phyloP scores from a whole-genome alignment of 1,140 invertebrate genomes.

The Eciton burchellii region DNA sequence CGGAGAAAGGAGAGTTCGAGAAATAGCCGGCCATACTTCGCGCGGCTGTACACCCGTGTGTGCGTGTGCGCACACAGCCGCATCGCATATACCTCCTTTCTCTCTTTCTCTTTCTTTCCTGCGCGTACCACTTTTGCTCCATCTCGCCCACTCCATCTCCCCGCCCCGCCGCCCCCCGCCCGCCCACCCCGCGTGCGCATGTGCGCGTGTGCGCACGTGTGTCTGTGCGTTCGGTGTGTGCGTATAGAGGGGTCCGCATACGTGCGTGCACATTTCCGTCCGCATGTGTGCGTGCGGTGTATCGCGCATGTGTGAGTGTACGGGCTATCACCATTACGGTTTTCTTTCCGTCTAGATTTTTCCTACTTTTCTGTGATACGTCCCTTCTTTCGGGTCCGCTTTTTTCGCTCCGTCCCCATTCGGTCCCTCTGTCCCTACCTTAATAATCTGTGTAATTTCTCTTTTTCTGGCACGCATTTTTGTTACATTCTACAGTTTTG shows the following conservation, averaged over 20 bases:
- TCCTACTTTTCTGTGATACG: too few relatives aligned
- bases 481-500: not conserved
- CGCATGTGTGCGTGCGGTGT: not conserved
- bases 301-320: conserved; percentile 7
- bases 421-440: not conserved
- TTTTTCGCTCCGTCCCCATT: not conserved
- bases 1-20: conserved; percentile 59
- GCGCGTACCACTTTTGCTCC: too few relatives aligned
- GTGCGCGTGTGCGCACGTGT: too few relatives aligned
- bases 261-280: too few relatives aligned
- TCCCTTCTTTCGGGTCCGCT: not conserved
- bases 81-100: conserved; percentile 19
- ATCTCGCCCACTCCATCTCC: too few relatives aligned
- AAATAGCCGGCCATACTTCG: conserved; percentile 76
- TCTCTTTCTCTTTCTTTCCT: not conserved
- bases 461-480: conserved; percentile 18
- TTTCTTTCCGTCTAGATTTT: conserved; percentile 29
- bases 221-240: too few relatives aligned
- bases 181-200: too few relatives aligned
- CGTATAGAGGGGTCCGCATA: too few relatives aligned
- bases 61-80: conserved; percentile 15
- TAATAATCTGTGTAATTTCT: conserved; percentile 6
- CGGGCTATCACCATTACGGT: conserved; percentile 1
- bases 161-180: too few relatives aligned
- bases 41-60: conserved; percentile 54